Evolutionary conservation across 2,113 vertebrate species (phyloP).

Genomic region (Heterotis niloticus): DNA sequence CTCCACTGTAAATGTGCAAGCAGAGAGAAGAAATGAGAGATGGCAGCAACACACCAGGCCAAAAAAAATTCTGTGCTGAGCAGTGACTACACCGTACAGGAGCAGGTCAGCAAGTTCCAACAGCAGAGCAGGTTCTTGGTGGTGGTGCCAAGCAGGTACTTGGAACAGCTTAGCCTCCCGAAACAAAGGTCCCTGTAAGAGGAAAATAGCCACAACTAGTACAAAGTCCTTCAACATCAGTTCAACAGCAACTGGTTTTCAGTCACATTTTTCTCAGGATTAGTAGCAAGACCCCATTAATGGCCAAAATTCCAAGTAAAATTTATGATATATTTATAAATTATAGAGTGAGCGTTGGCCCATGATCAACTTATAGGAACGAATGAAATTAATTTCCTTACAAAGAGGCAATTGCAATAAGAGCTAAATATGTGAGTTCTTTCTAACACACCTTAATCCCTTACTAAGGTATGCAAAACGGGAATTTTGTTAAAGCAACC

Average conservation of each 20-base stretch:
- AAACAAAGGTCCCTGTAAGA: slow-evolving; percentile 83
- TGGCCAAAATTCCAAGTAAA: slow-evolving; percentile 26
- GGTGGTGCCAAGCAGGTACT: slow-evolving; percentile 83
- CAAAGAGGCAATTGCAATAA: too few relatives aligned
- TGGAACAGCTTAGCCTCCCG: slow-evolving; percentile 82
- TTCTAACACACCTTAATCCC: not conserved
- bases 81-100: slow-evolving; percentile 62
- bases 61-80: not conserved
- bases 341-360: too few relatives aligned
- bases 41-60: not conserved
- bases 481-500: too few relatives aligned
- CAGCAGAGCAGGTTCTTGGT: slow-evolving; percentile 77
- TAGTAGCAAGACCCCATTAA: slow-evolving; percentile 33
- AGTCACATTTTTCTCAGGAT: slow-evolving; percentile 50
- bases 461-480: not conserved
- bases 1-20: slow-evolving; percentile 70
- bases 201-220: slow-evolving; percentile 28
- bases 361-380: too few relatives aligned
- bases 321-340: too few relatives aligned
- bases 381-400: too few relatives aligned
- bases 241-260: not conserved
- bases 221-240: slow-evolving; percentile 9
- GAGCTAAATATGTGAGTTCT: too few relatives aligned
- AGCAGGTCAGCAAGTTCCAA: slow-evolving; percentile 94
- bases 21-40: not conserved